Conservation (phyloP, 2,113 vertebrate species). For the Dicentrarchus labrax region DNA sequence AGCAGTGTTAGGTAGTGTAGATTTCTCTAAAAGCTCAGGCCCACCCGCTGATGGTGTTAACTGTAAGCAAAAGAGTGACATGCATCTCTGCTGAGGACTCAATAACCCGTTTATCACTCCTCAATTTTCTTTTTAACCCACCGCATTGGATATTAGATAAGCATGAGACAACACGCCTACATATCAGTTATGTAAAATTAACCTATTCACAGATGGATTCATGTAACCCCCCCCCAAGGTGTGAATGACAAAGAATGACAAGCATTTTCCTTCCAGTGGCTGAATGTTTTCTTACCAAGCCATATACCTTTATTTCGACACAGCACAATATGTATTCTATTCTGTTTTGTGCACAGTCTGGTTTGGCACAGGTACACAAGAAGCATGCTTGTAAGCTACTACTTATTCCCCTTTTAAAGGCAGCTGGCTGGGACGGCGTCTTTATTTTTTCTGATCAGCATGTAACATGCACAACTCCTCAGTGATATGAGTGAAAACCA, state of each 20-base stretch:
- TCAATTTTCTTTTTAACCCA: neutral
- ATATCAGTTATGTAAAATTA: neutral
- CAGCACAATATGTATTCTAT: conserved; percentile 61
- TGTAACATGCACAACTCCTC: conserved; percentile 58
- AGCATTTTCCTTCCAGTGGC: conserved; percentile 8
- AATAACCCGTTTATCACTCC: conserved; percentile 42
- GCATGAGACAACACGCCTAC: too few species aligned
- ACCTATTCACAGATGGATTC: neutral
- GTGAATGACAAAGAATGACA: conserved; percentile 24
- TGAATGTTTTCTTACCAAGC: conserved; percentile 49
- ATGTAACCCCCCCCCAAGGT: neutral
- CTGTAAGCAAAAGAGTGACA: conserved; percentile 11
- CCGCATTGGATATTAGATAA: neutral
- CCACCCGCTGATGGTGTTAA: conserved; percentile 36
- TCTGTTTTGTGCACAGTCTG: conserved; percentile 42
- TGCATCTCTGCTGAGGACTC: conserved; percentile 56
- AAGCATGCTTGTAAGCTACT: conserved; percentile 37
- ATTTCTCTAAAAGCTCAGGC: conserved; percentile 60
- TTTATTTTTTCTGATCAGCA: conserved; percentile 33
- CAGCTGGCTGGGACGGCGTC: conserved; percentile 64
- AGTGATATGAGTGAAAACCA: conserved; percentile 58
- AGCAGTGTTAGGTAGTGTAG: conserved; percentile 52
- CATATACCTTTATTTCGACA: conserved; percentile 50
- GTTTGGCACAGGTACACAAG: conserved; percentile 37
- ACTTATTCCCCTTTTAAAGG: conserved; percentile 35